Percentiles rank a stretch among this genome's conserved stretches.
These are phyloP conservation scores for Triplophysa siluroides DNA, from an alignment of 2,113 vertebrate species.

Conservation along the genomic window DNA sequence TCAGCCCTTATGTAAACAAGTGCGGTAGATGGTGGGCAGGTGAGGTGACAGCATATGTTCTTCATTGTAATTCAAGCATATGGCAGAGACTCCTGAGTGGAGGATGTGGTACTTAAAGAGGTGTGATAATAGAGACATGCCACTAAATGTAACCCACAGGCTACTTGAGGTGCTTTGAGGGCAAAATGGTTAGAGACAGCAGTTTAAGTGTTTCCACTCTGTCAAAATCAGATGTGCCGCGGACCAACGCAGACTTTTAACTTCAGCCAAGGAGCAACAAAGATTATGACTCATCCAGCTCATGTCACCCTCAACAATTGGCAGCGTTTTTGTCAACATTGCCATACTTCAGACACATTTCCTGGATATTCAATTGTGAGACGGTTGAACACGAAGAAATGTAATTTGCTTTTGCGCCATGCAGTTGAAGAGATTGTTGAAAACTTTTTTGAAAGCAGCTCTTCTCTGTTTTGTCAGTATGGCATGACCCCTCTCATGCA, in stretches of 20 bases:
- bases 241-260: conserved; percentile 34
- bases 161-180: conserved; percentile 38
- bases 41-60: conserved; percentile 52
- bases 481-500: conserved; percentile 99
- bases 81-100: conserved; percentile 63
- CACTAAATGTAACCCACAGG: conserved; percentile 59
- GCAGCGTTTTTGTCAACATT: conserved; percentile 64
- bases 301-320: conserved; percentile 82
- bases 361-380: conserved; percentile 72
- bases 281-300: conserved; percentile 60
- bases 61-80: conserved; percentile 59
- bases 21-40: conserved; percentile 1
- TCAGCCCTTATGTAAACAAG: conserved; percentile 4
- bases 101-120: conserved; percentile 37
- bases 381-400: not conserved
- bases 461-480: conserved; percentile 72
- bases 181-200: conserved; percentile 36
- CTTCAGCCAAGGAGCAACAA: conserved; percentile 27
- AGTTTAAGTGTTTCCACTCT: conserved; percentile 45
- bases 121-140: conserved; percentile 48
- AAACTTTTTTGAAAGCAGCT: no score
- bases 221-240: conserved; percentile 64
- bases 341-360: conserved; percentile 84
- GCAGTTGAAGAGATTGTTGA: not conserved
- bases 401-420: conserved; percentile 7